Evolutionary conservation across 2,113 vertebrate genomes (phyloP), one percentile per base, ranked within the genome.

Genomic region (Catharus fuscescens): DNA sequence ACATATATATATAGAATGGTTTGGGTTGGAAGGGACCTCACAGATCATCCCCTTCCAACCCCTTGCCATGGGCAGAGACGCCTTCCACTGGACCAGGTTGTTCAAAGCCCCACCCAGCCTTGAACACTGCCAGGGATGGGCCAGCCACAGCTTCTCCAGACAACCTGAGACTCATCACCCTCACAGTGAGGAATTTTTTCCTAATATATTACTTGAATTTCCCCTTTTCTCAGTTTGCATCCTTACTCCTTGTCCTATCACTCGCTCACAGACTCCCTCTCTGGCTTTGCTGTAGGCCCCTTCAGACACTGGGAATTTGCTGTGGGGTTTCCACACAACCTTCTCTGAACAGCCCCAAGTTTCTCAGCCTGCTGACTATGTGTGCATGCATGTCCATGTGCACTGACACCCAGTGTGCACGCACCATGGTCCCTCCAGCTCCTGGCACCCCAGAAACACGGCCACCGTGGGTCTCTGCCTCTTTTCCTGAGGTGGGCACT

Each of bases 361-460:
- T 34, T 10, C 38, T 79, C 74, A 48, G 48, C 48, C 66, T 42
- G n/a, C 13, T 5, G 24, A 48, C 13, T 29, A 9, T 8, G 2
- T 6, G 9, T 8, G 6, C 4, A 10, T 15, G 5, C 14, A 15
- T 5, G 40, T 8, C 8, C 15, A 34, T 1, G 4, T 25, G 25
- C 54, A 15, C 53, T 28, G 57, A 42, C 21, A 60, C 2, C 28
- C 16, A 17, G 45, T 0, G 5, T 4, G 40, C 28, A 8, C 0
- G 1, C 14, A 36, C 23, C 1, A 3, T 1, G 3, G 28, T 6
- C 38, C 44, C 61, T 61, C 25, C 8, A 3, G 56, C 2, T 61
- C n/a, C 52, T 34, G 52, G 42, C 36, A 31, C 15, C 5, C 7
- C 53, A 28, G 31, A 18, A 79, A 24, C 16, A 4, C 0, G 1